Conservation (phyloP, 2,888 invertebrate genomes). For the Noctua pronuba region DNA sequence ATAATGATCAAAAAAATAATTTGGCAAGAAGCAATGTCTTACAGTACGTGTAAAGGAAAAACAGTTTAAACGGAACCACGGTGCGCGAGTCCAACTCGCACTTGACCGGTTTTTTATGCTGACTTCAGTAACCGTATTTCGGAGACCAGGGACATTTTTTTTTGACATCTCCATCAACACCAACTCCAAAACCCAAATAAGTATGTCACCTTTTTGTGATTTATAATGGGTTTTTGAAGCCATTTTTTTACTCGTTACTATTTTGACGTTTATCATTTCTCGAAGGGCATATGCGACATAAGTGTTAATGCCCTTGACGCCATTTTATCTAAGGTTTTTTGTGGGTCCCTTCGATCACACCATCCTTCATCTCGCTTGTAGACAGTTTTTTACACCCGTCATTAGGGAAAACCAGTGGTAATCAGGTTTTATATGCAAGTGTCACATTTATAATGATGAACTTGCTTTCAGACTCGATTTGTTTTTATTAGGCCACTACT, state of each 20-base stretch:
- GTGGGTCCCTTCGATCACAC: background rate
- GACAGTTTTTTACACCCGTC: background rate
- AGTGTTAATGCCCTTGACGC: background rate
- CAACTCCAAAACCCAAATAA: background rate
- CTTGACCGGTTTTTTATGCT: no score
- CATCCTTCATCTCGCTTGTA: background rate
- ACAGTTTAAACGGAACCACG: no score
- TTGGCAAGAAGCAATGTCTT: no score
- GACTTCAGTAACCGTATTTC: background rate
- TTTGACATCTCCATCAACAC: no score
- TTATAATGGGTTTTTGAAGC: background rate
- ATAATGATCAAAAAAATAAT: no score
- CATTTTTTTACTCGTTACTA: background rate
- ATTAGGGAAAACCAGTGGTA: constrained; percentile 17
- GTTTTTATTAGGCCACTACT: background rate
- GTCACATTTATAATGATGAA: background rate
- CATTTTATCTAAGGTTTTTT: background rate
- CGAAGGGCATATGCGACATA: background rate
- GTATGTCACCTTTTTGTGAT: background rate
- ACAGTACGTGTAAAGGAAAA: no score
- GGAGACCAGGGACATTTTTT: no score
- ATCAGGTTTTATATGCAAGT: constrained; percentile 6
- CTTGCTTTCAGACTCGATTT: background rate
- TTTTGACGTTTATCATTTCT: background rate
- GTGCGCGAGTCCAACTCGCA: no score